These are phyloP conservation scores for Seriola rivoliana DNA, from an alignment of 2,113 vertebrate genomes.

Conservation along the genomic window DNA sequence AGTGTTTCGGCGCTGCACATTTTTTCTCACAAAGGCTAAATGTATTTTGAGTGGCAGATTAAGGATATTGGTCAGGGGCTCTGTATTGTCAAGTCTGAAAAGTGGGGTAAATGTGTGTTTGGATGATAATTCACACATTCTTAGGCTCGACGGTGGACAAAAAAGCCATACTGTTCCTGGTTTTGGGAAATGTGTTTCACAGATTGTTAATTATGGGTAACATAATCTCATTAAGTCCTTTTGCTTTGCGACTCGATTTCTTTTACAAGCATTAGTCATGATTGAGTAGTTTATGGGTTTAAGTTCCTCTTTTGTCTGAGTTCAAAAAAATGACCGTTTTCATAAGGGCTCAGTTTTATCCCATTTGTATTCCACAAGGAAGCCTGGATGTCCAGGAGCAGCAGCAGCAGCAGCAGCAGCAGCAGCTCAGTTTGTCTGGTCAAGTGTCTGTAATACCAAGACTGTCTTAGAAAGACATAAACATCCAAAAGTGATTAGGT, in stretches of 20 bases:
- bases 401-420: constrained; percentile 32
- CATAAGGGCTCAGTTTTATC: constrained; percentile 46
- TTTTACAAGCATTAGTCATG: constrained; percentile 72
- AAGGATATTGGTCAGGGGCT: constrained; percentile 77
- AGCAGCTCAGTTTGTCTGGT: constrained; percentile 23
- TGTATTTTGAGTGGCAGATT: constrained; percentile 84
- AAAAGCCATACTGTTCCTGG: constrained; percentile 48
- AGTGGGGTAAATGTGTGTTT: constrained; percentile 84
- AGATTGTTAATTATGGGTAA: constrained; percentile 78
- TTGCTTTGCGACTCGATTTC: constrained; percentile 78
- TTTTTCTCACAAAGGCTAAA: constrained; percentile 85
- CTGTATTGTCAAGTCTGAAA: constrained; percentile 81
- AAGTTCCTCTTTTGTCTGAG: constrained; percentile 70
- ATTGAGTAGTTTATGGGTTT: constrained; percentile 74
- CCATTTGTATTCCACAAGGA: constrained; percentile 60
- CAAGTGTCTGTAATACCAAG: constrained; percentile 29
- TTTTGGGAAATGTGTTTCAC: constrained; percentile 71
- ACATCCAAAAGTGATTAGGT: constrained; percentile 6
- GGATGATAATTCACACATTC: constrained; percentile 86
- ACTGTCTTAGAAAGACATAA: constrained; percentile 4
- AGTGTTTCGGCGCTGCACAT: constrained; percentile 81
- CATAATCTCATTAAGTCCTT: constrained; percentile 79
- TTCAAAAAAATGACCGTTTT: constrained; percentile 57
- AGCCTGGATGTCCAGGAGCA: constrained; percentile 37
- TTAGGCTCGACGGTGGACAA: constrained; percentile 65